Evolutionary conservation across 2,888 invertebrate genomes (phyloP).

Genomic region (Onchidella celtica): DNA sequence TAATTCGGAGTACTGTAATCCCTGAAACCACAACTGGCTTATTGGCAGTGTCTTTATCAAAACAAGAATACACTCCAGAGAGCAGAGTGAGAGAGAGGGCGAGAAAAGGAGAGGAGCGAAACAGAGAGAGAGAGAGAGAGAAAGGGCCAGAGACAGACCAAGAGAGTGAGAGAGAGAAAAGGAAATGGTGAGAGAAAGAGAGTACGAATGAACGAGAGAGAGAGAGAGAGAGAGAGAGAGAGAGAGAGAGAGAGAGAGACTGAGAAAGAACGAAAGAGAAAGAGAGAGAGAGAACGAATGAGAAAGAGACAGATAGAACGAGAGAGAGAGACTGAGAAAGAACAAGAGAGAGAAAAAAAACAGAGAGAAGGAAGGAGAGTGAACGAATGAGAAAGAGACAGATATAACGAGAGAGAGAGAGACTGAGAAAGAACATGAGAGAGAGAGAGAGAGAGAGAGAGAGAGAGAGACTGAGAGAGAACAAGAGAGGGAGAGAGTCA

Average conservation of each 20-base stretch:
- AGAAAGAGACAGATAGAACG: slow-evolving; percentile 1
- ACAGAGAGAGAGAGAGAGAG: not conserved
- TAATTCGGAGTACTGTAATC: no score
- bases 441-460: not conserved
- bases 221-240: not conserved
- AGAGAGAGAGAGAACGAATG: not conserved
- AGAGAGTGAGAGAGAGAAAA: no score
- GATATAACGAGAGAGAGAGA: not conserved
- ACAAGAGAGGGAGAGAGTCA: not conserved
- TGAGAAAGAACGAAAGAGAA: not conserved
- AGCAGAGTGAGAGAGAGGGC: not conserved
- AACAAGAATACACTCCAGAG: no score
- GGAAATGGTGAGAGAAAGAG: no score
- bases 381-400: not conserved
- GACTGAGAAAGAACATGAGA: not conserved
- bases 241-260: not conserved
- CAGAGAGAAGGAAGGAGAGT: not conserved
- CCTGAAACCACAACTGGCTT: no score
- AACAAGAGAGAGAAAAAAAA: not conserved
- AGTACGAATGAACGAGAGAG: no score
- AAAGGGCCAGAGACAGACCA: not conserved
- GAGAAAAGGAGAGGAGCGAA: not conserved
- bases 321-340: slow-evolving; percentile 5
- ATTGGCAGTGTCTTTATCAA: no score
- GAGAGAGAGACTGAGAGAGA: not conserved